Percentiles rank a stretch among this genome's conserved stretches.
Evolutionary conservation across 37 sponge, comb jelly and placozoan species (phyloP).

Genomic region (Bolinopsis microptera): DNA sequence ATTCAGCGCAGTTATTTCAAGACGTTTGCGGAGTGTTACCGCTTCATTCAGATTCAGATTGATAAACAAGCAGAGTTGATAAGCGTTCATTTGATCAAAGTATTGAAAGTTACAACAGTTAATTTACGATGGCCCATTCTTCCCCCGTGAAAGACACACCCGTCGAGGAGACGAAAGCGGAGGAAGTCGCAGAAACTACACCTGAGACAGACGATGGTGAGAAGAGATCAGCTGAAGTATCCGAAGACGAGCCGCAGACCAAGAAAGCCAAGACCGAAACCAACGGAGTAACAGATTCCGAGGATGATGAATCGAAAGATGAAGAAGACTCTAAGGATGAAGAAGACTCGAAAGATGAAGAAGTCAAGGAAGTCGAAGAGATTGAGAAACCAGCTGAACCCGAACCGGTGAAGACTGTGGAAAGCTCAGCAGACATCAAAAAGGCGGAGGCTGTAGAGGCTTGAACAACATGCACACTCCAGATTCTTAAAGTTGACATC

Average conservation of each 20-base stretch:
- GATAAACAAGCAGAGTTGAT: background rate
- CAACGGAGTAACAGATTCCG: background rate
- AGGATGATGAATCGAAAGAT: background rate
- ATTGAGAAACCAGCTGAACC: background rate
- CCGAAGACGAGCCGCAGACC: conserved; percentile 31
- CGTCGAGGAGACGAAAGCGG: background rate
- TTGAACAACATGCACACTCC: background rate
- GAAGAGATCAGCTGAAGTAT: background rate
- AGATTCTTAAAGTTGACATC: conserved; percentile 30
- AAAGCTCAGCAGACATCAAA: conserved; percentile 29
- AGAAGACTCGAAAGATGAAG: conserved; percentile 20
- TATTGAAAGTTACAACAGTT: background rate
- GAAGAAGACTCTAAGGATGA: conserved; percentile 5
- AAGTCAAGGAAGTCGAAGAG: background rate
- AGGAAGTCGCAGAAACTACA: background rate
- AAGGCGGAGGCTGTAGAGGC: conserved; percentile 53
- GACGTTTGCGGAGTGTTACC: conserved; percentile 8
- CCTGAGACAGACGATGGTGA: background rate
- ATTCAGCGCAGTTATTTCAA: background rate
- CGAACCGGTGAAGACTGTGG: background rate
- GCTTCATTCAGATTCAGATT: background rate
- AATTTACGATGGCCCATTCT: background rate
- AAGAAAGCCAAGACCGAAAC: conserved; percentile 44
- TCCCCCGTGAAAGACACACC: conserved; percentile 10
- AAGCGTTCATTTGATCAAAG: background rate